Evolutionary conservation across 2,113 vertebrate genomes (phyloP).

Genomic region (Bostrychus sinensis): DNA sequence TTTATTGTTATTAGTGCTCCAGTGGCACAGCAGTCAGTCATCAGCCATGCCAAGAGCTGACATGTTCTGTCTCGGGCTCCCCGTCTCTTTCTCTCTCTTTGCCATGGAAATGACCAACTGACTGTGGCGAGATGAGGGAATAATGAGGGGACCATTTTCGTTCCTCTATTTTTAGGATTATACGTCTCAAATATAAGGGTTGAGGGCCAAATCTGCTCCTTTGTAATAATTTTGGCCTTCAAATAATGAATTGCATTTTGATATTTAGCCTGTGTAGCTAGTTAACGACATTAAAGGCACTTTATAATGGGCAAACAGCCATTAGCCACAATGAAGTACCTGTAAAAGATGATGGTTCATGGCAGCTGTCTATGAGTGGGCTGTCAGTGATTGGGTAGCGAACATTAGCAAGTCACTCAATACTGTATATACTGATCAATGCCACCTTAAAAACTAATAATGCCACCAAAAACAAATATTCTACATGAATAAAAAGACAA

Average conservation of each 20-base stretch:
- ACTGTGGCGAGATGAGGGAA: conserved; percentile 69
- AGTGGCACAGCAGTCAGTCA: conserved; percentile 74
- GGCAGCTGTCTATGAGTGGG: too few relatives aligned
- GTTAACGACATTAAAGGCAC: background rate
- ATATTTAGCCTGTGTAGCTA: background rate
- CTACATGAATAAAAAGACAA: too few relatives aligned
- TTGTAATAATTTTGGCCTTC: background rate
- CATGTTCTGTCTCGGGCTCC: conserved; percentile 50
- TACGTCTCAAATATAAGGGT: background rate
- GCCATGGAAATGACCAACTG: conserved; percentile 69
- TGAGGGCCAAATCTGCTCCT: background rate
- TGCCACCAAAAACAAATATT: too few relatives aligned
- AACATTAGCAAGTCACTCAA: too few relatives aligned
- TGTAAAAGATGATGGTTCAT: too few relatives aligned
- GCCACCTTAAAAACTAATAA: too few relatives aligned
- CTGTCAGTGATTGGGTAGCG: too few relatives aligned
- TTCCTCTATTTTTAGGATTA: conserved; percentile 38
- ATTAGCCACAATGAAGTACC: too few relatives aligned
- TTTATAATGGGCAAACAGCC: background rate
- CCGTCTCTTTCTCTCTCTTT: conserved; percentile 21
- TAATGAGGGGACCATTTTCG: conserved; percentile 76
- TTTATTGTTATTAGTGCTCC: conserved; percentile 81
- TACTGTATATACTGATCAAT: too few relatives aligned
- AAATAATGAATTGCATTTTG: background rate
- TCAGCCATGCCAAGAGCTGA: conserved; percentile 69